phyloP scores from a whole-genome alignment of 2,888 invertebrate species.

The Thecophora atra region DNA sequence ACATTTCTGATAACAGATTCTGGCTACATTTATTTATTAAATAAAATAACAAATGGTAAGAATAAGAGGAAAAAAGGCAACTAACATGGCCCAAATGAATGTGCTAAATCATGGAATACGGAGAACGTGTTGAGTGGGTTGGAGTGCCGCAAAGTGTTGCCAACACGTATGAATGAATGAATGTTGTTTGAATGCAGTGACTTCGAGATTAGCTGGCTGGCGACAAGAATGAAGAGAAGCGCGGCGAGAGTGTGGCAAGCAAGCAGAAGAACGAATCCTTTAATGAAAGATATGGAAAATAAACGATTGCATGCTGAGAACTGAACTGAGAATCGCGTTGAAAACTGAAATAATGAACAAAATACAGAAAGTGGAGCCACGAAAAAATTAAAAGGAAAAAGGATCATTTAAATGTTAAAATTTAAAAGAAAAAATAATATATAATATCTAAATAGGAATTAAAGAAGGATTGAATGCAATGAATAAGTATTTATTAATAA shows the following conservation, averaged over 20 bases:
- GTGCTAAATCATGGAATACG: conserved; percentile 45
- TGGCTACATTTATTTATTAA: conserved; percentile 35
- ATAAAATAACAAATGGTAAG: conserved; percentile 42
- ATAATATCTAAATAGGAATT: too few relatives aligned
- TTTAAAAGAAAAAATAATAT: too few relatives aligned
- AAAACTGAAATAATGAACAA: too few relatives aligned
- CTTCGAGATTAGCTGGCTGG: conserved; percentile 10
- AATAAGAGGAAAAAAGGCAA: conserved; percentile 1
- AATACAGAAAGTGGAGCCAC: too few relatives aligned
- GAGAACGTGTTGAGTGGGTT: conserved; percentile 8
- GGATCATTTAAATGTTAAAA: too few relatives aligned
- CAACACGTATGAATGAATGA: conserved; percentile 9
- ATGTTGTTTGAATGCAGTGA: neutral
- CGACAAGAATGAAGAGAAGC: neutral
- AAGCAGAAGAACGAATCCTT: conserved; percentile 10
- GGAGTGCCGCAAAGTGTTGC: neutral
- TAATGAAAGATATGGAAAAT: conserved; percentile 2
- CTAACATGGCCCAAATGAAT: conserved; percentile 47
- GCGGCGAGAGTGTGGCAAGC: too few relatives aligned
- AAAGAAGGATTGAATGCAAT: too few relatives aligned
- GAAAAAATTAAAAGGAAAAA: too few relatives aligned
- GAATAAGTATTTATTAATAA: too few relatives aligned
- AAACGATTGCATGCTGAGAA: neutral
- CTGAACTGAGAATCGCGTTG: too few relatives aligned
- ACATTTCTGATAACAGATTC: conserved; percentile 38